Percentiles rank a stretch among this genome's conserved stretches.
phyloP scores from a whole-genome alignment of 2,888 invertebrate genomes.

The Ophioninae sp. region DNA sequence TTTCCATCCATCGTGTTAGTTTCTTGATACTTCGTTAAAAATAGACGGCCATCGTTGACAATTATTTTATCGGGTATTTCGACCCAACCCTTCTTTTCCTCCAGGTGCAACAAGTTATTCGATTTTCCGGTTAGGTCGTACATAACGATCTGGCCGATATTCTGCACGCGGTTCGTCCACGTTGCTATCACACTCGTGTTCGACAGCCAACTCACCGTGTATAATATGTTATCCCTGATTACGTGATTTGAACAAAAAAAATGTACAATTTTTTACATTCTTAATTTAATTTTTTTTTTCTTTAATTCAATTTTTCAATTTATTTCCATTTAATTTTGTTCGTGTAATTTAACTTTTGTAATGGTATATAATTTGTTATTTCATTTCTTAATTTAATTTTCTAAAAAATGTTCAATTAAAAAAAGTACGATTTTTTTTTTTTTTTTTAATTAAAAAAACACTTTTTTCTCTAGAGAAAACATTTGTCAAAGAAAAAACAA shows the following conservation, averaged over 20 bases:
- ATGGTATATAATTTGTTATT: neutral
- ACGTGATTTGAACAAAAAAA: no score
- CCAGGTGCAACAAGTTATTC: slow-evolving; percentile 80
- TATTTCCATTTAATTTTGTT: no score
- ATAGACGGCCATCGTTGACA: slow-evolving; percentile 82
- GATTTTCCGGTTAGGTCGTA: slow-evolving; percentile 81
- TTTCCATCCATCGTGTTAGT: slow-evolving; percentile 72
- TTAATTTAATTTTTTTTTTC: neutral
- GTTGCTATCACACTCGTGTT: slow-evolving; percentile 86
- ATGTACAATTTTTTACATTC: neutral
- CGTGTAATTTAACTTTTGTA: no score
- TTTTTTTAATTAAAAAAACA: no score
- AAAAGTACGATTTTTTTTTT: no score
- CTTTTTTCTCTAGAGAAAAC: no score
- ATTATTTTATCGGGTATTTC: slow-evolving; percentile 83
- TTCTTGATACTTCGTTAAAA: slow-evolving; percentile 77
- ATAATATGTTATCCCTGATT: slow-evolving; percentile 85
- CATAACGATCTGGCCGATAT: slow-evolving; percentile 84
- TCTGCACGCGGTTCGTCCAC: slow-evolving; percentile 95
- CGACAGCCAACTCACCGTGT: slow-evolving; percentile 89
- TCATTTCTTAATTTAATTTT: no score
- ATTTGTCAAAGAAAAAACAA: no score
- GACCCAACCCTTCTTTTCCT: slow-evolving; percentile 88
- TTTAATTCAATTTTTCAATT: neutral
- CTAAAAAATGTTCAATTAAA: no score